Base-by-base conservation (phyloP, 53 echinoderm and acorn worm species). In the Arbacia lixula region DNA sequence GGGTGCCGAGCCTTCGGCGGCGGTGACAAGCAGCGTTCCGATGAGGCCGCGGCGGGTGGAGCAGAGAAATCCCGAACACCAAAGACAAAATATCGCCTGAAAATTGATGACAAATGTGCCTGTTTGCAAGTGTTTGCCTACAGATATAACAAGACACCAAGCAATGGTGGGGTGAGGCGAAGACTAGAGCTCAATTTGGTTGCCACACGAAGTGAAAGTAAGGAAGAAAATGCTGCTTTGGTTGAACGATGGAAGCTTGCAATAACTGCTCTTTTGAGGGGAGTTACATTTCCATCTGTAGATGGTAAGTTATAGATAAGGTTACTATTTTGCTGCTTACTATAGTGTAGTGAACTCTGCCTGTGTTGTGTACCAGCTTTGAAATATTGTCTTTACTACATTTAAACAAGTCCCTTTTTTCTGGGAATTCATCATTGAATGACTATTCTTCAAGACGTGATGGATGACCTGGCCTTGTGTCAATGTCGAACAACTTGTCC, bases 1-100 rank as follows among this genome's bases (percentile, higher is more conserved):
- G 78, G 78, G 60, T 78, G 58, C 78, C 57, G 78, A 29, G 38
- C 58, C 28, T 24, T 78, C 78, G 78, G 78, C 36, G 78, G 39
- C 24, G 78, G 6, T 58, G 78, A 24, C 29, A 17, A 19, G 35
- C 78, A 57, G 78, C 34, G 10, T n/a, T 36, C 58, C 38, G 38
- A 78, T 6, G 39, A 14, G 22, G 12, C 19, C 0, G 8, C 3
- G 3, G 30, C 33, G 3, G 40, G 58, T 16, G 57, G 58, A 3
- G 36, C 31, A 3, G 55, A 36, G 11, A 19, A 1, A 34, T 1
- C 52, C 8, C 1, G 34, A 34, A 75, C 30, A 53, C 32, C 31
- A 32, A 17, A 36, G 29, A 20, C n/a, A 6, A 53, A 30, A 16
- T 16, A 31, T 8, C 51, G 36, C 19, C 36, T 33, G n/a, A 53